These are phyloP conservation scores for Hypena proboscidalis DNA, from an alignment of 2,888 invertebrate genomes.

Conservation along the genomic window DNA sequence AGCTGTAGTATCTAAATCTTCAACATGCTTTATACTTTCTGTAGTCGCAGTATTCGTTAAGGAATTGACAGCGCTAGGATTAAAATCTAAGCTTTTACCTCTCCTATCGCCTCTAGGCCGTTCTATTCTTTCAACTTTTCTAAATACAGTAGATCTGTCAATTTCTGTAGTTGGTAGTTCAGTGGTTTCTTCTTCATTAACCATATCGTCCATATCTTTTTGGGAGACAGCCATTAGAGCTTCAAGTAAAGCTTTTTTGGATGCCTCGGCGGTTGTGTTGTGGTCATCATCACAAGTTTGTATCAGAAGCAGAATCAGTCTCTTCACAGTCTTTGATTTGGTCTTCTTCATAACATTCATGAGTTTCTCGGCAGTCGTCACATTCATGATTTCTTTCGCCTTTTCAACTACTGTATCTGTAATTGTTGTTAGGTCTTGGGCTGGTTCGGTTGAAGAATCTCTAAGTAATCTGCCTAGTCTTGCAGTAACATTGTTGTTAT, in stretches of 20 bases:
- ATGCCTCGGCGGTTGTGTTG: slow-evolving; percentile 89
- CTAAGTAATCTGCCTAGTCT: slow-evolving; percentile 68
- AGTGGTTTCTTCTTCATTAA: slow-evolving; percentile 64
- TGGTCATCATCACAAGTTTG: slow-evolving; percentile 91
- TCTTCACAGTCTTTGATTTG: slow-evolving; percentile 89
- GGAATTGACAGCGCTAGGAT: slow-evolving; percentile 71
- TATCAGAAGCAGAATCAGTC: slow-evolving; percentile 90
- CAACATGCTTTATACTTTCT: slow-evolving; percentile 53
- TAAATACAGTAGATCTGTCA: slow-evolving; percentile 55
- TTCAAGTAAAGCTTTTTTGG: slow-evolving; percentile 88
- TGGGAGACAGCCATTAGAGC: slow-evolving; percentile 88
- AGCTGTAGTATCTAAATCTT: slow-evolving; percentile 56
- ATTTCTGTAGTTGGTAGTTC: slow-evolving; percentile 58
- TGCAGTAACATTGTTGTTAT: slow-evolving; percentile 54
- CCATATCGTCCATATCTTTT: slow-evolving; percentile 80
- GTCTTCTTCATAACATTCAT: slow-evolving; percentile 94
- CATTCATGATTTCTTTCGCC: slow-evolving; percentile 91
- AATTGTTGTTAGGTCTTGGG: slow-evolving; percentile 87
- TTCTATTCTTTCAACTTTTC: slow-evolving; percentile 59
- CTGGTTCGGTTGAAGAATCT: slow-evolving; percentile 75
- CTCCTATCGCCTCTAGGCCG: slow-evolving; percentile 57
- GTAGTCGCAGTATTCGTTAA: slow-evolving; percentile 66
- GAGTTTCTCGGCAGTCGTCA: slow-evolving; percentile 89
- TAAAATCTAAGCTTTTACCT: slow-evolving; percentile 67
- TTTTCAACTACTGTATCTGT: slow-evolving; percentile 88